Evolutionary conservation across 30 jellyfish, hydroid and myxozoan species (phyloP).

Genomic region (Pelagia noctiluca): DNA sequence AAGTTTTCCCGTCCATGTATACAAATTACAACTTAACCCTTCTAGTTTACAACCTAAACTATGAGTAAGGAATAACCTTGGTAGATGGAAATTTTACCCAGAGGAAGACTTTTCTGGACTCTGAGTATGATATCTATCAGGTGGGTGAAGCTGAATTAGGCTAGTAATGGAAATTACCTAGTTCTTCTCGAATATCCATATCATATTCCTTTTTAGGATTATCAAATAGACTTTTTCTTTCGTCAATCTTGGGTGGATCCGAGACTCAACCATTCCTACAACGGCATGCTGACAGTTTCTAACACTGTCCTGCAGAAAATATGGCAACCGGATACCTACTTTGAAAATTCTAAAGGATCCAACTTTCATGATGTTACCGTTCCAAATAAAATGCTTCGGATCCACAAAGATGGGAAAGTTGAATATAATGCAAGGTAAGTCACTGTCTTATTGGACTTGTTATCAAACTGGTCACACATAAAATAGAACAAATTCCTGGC

Average conservation of each 20-base stretch:
- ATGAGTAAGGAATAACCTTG: too few relatives aligned
- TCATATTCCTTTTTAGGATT: constrained; percentile 68
- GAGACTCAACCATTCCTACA: constrained; percentile 80
- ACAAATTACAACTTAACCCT: too few relatives aligned
- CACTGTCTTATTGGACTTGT: too few relatives aligned
- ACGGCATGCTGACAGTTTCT: constrained; percentile 82
- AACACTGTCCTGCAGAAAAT: constrained; percentile 82
- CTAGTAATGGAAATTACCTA: too few relatives aligned
- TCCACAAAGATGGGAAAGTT: constrained; percentile 83
- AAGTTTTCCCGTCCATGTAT: too few relatives aligned
- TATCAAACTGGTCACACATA: too few relatives aligned
- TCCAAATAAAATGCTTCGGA: constrained; percentile 87
- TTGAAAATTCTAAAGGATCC: constrained; percentile 91
- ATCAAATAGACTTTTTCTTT: constrained; percentile 94
- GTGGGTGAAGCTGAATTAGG: too few relatives aligned
- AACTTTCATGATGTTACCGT: constrained; percentile 94
- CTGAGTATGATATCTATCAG: too few relatives aligned
- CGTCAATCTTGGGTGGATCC: constrained; percentile 96
- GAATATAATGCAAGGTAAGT: constrained; percentile 89
- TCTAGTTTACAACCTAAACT: too few relatives aligned
- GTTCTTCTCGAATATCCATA: background rate
- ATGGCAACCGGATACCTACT: constrained; percentile 96
- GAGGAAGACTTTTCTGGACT: too few relatives aligned
- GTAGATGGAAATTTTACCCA: too few relatives aligned
- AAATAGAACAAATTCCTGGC: too few relatives aligned